Conservation (phyloP, 2,888 invertebrate species). For the Pristionchus entomophagus region DNA sequence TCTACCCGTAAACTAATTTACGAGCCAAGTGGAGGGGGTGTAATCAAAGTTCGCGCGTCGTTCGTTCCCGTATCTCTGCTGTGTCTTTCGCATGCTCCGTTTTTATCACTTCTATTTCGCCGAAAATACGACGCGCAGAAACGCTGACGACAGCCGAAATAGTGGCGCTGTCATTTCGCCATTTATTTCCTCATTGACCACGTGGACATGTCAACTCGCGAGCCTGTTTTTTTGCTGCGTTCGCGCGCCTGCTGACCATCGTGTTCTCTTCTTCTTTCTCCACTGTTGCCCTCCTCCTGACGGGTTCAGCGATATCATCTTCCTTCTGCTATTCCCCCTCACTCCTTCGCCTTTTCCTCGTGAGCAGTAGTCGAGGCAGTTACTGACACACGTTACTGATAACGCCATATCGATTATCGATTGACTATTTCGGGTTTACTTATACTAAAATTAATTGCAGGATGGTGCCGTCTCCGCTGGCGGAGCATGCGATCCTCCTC, state of each 20-base stretch:
- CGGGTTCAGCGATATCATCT: slow-evolving; percentile 27
- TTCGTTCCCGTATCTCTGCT: background rate
- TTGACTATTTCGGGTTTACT: too few species aligned
- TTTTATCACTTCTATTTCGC: background rate
- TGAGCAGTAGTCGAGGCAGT: too few species aligned
- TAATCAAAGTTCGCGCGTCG: background rate
- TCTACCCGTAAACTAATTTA: background rate
- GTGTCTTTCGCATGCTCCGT: background rate
- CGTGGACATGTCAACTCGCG: too few species aligned
- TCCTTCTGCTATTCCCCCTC: too few species aligned
- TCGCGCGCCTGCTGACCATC: background rate
- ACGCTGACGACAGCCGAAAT: background rate
- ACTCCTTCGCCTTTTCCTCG: too few species aligned
- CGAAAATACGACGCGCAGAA: background rate
- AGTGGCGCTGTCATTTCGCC: background rate
- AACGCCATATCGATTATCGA: too few species aligned
- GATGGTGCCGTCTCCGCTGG: slow-evolving; percentile 51
- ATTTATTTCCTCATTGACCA: background rate
- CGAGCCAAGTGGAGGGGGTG: background rate
- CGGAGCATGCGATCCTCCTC: slow-evolving; percentile 62
- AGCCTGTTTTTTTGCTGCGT: background rate
- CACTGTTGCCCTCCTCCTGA: background rate
- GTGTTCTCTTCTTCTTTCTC: background rate
- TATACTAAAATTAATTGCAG: background rate
- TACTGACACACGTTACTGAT: too few species aligned